Conservation (phyloP, 2,888 invertebrate genomes). For the Cephus pygmeus region DNA sequence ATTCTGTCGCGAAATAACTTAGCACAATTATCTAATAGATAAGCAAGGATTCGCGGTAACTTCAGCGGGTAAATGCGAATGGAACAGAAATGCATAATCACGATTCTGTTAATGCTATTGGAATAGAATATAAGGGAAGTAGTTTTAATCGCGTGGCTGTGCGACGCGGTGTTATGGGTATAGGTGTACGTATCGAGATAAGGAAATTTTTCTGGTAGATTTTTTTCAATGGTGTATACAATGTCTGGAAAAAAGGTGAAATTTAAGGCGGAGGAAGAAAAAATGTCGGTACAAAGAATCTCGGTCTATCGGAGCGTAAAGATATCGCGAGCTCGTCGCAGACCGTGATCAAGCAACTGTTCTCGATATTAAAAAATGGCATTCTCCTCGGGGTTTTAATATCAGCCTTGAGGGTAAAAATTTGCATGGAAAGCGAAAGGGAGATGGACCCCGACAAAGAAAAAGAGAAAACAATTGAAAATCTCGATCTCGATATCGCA, state of each 20-base stretch:
- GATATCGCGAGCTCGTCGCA: not conserved
- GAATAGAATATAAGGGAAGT: not conserved
- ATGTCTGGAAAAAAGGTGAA: not conserved
- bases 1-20: not conserved
- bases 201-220: not conserved
- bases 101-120: not conserved
- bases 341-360: slow-evolving; percentile 52
- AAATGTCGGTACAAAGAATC: not conserved
- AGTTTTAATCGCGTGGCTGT: not conserved
- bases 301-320: not conserved
- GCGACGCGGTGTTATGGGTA: not conserved
- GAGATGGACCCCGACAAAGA: not conserved
- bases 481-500: slow-evolving; percentile 9
- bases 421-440: slow-evolving; percentile 13
- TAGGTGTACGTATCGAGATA: not conserved
- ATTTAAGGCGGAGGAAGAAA: not conserved
- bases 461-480: slow-evolving; percentile 12
- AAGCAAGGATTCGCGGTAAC: not conserved
- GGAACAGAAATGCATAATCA: not conserved
- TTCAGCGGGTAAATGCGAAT: not conserved
- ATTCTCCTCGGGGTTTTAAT: slow-evolving; percentile 46
- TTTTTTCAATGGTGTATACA: not conserved
- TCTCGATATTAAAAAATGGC: slow-evolving; percentile 57
- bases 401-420: slow-evolving; percentile 36
- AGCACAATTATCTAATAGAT: not conserved